Conservation (phyloP, 2,797 vertebrate genomes). For the Mormyrus proboscirostris region DNA sequence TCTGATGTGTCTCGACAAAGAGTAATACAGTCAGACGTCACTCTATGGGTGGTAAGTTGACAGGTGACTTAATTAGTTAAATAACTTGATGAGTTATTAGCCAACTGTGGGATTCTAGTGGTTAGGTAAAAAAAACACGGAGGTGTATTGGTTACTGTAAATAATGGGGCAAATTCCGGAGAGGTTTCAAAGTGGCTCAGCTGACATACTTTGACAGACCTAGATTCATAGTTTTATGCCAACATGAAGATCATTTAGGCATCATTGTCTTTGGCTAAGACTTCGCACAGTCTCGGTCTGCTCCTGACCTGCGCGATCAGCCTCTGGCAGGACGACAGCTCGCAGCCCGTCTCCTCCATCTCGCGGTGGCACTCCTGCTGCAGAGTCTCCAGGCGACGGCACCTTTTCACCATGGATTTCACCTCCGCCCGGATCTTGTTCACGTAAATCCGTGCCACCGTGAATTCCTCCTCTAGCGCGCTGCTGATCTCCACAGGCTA, state of each 20-base stretch:
- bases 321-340: conserved; percentile 68
- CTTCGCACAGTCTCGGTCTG: neutral
- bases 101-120: neutral
- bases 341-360: conserved; percentile 68
- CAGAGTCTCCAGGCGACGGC: conserved; percentile 66
- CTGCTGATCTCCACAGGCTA: conserved; percentile 72
- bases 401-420: conserved; percentile 71
- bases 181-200: neutral
- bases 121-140: neutral
- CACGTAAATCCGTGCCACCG: conserved; percentile 72
- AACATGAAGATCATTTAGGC: neutral
- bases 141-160: neutral
- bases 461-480: conserved; percentile 74
- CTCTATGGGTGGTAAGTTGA: neutral
- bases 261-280: neutral
- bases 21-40: neutral
- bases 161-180: neutral
- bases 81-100: neutral
- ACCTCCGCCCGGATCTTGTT: conserved; percentile 77
- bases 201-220: neutral
- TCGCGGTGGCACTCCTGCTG: conserved; percentile 70
- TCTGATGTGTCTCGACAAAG: neutral
- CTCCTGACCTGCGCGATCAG: conserved; percentile 65
- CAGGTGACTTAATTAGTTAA: neutral
- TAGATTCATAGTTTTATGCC: neutral